A percentile compares a stretch with the other conserved stretches of the same genome.
Conservation (phyloP, 92 coral and sea anemone species). For the Epizoanthus ramosus region DNA sequence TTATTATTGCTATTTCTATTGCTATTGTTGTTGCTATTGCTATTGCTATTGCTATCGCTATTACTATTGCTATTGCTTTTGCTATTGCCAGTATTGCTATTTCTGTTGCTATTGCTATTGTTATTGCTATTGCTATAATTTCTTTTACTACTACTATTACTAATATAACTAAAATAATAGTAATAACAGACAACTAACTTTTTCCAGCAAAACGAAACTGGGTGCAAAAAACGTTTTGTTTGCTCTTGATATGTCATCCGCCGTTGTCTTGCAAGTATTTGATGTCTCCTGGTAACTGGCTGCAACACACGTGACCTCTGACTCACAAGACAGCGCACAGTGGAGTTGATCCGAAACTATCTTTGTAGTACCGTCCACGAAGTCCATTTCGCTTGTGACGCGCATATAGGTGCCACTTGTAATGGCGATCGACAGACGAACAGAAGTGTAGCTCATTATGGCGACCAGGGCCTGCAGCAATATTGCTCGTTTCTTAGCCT, state of each 20-base stretch:
- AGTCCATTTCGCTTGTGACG: background rate
- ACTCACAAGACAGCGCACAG: slow-evolving; percentile 13
- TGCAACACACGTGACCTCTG: slow-evolving; percentile 11
- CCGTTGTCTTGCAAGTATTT: background rate
- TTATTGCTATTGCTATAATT: too few relatives aligned
- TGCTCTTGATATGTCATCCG: background rate
- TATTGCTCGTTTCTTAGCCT: background rate
- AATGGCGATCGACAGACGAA: background rate
- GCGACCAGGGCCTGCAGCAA: background rate
- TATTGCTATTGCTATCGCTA: too few relatives aligned
- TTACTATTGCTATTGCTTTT: too few relatives aligned
- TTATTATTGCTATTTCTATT: too few relatives aligned
- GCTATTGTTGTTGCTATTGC: too few relatives aligned
- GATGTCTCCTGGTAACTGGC: slow-evolving; percentile 1
- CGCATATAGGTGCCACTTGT: slow-evolving; percentile 3
- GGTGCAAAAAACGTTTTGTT: background rate
- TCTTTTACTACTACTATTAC: too few relatives aligned
- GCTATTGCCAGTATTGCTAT: too few relatives aligned
- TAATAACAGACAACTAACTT: background rate
- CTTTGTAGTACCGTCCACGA: background rate
- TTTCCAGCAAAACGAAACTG: background rate
- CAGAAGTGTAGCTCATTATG: too few relatives aligned
- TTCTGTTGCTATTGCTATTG: too few relatives aligned
- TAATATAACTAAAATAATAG: too few relatives aligned
- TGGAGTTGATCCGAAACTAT: background rate